Percentiles rank a stretch among this genome's conserved stretches.
These are phyloP conservation scores for Agapornis canus DNA, from an alignment of 2,797 vertebrate species.

Conservation along the genomic window DNA sequence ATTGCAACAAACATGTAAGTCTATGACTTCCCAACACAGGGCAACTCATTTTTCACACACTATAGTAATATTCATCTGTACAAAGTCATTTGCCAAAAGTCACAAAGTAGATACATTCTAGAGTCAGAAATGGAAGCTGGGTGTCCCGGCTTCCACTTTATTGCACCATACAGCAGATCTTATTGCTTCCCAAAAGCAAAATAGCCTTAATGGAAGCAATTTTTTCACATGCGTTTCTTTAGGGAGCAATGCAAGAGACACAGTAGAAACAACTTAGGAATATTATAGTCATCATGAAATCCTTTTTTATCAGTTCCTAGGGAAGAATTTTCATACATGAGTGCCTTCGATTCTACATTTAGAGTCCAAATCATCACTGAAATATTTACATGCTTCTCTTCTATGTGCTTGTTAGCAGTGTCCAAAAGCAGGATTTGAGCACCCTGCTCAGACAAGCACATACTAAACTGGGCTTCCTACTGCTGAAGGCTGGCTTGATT, in stretches of 20 bases:
- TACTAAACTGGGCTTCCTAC: background rate
- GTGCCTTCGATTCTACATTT: slow-evolving; percentile 18
- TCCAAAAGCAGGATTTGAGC: slow-evolving; percentile 22
- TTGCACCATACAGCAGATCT: background rate
- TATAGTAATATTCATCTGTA: background rate
- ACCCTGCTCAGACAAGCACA: background rate
- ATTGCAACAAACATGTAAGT: background rate
- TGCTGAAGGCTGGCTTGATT: background rate
- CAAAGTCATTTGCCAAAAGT: background rate
- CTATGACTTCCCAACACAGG: background rate
- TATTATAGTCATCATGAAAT: slow-evolving; percentile 43
- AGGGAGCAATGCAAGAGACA: background rate
- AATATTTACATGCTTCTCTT: slow-evolving; percentile 37
- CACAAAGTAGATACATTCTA: background rate
- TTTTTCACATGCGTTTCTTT: slow-evolving; percentile 14
- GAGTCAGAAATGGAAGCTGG: background rate
- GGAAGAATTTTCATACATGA: slow-evolving; percentile 55
- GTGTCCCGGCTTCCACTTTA: slow-evolving; percentile 3
- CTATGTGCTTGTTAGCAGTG: background rate
- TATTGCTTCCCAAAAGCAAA: slow-evolving; percentile 22
- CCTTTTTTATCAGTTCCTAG: slow-evolving; percentile 41
- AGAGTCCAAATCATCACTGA: slow-evolving; percentile 34
- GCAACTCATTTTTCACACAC: background rate
- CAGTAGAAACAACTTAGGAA: slow-evolving; percentile 23
- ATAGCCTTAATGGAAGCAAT: slow-evolving; percentile 30